Evolutionary conservation across 2,888 invertebrate species (phyloP).

Genomic region (Anagyrus pseudococci): DNA sequence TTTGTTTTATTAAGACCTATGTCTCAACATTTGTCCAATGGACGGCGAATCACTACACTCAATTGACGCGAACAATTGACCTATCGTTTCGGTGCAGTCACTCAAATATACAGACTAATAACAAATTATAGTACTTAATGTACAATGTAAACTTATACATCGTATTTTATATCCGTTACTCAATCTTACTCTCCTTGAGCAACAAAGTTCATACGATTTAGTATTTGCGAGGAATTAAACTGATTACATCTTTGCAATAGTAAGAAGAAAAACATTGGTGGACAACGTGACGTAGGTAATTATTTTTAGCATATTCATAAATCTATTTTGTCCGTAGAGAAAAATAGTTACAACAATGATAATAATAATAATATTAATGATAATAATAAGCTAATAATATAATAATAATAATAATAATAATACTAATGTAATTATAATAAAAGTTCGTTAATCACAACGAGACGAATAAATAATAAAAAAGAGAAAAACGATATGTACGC

Average conservation of each 20-base stretch:
- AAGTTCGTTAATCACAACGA: constrained; percentile 33
- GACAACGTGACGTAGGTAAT: background rate
- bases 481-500: too few species aligned
- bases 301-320: too few species aligned
- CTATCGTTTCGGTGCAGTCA: constrained; percentile 3
- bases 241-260: background rate
- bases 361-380: too few species aligned
- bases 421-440: constrained; percentile 38
- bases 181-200: too few species aligned
- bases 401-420: too few species aligned
- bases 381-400: too few species aligned
- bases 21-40: constrained; percentile 18
- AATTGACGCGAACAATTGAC: constrained; percentile 8
- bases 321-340: too few species aligned
- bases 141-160: background rate
- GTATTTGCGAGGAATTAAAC: background rate
- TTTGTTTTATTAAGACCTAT: constrained; percentile 37
- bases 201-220: too few species aligned
- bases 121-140: constrained; percentile 21
- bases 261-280: background rate
- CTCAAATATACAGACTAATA: constrained; percentile 30
- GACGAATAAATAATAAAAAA: constrained; percentile 37
- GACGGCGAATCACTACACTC: constrained; percentile 18
- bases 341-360: too few species aligned
- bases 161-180: too few species aligned